Evolutionary conservation across 1,140 invertebrate species (phyloP).

Genomic region (Heliconius hermathena): DNA sequence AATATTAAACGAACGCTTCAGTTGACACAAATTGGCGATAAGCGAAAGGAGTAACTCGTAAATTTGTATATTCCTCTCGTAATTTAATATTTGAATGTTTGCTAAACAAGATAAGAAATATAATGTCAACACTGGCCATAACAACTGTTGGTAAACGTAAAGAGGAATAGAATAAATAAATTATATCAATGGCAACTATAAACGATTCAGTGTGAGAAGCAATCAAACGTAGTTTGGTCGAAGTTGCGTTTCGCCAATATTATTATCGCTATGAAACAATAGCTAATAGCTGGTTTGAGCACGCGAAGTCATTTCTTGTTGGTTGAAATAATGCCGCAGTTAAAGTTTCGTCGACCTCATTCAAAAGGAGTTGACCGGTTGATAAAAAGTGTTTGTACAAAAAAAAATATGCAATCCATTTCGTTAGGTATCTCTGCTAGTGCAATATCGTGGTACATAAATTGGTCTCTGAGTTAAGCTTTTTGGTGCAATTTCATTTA

Average conservation of each 20-base stretch:
- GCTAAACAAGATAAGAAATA: slow-evolving; percentile 35
- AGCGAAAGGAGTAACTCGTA: slow-evolving; percentile 65
- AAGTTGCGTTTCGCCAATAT: slow-evolving; percentile 56
- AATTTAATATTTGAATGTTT: slow-evolving; percentile 52
- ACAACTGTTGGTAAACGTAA: background rate
- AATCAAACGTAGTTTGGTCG: slow-evolving; percentile 50
- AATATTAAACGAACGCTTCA: slow-evolving; percentile 79
- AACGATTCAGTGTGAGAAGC: slow-evolving; percentile 65
- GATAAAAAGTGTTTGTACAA: background rate
- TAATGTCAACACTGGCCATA: background rate
- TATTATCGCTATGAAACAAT: slow-evolving; percentile 67
- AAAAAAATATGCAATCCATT: slow-evolving; percentile 8
- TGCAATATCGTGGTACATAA: background rate
- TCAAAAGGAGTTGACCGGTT: slow-evolving; percentile 12
- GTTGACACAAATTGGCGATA: slow-evolving; percentile 79
- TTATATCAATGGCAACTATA: slow-evolving; percentile 53
- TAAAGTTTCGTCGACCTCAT: slow-evolving; percentile 16
- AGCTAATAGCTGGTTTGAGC: slow-evolving; percentile 37
- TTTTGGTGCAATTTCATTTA: slow-evolving; percentile 6
- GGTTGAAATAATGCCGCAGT: slow-evolving; percentile 34
- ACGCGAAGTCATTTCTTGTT: slow-evolving; percentile 42
- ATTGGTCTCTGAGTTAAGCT: background rate
- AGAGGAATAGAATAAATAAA: slow-evolving; percentile 9
- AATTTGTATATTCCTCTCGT: slow-evolving; percentile 62
- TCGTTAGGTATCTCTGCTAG: slow-evolving; percentile 2